Base-by-base conservation (phyloP, 2,113 vertebrate species). In the Percina caprodes region DNA sequence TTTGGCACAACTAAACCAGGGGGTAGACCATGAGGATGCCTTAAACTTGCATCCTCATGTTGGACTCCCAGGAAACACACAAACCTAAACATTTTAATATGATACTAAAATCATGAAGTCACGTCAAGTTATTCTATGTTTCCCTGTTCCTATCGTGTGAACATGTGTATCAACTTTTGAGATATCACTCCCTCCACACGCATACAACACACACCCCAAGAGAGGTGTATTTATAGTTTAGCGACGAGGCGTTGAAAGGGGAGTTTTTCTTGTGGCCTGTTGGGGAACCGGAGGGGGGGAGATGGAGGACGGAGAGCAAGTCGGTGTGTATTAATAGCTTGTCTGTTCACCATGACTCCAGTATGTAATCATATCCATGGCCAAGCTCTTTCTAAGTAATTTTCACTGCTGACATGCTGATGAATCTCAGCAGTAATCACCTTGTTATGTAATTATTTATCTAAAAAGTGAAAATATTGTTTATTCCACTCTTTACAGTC, bases 211-310 rank as follows among this genome's bases (percentile, higher is more conserved):
- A 82, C 86, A 81, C 75, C 55, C 51, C 55, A 30, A 24, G 73
- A 21, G 49, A 71, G 46, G 86, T 83, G 79, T 95, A 95, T 95
- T 94, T 92, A 95, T 95, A 95, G 88, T 82, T 3, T 66, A 60
- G 80, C 65, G 93, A 92, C 79, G 89, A 92, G 94, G 90, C 70
- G 91, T 86, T 94, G 93, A 94, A 93, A 94, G 92, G 92, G 92
- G 93, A 92, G 92, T 92, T 95, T 94, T 94, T 93, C 87, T 86
- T 88, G 82, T 85, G 90, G 89, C 89, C 85, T 70, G 84, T 88
- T 86, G 89, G 89, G 86, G 90, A 86, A 86, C 71, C 74, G 24
- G 80, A 82, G 72, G 82, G 92, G 51, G 82, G 85, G 82, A 30
- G 49, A 46, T 46, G 80, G 79, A 83, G 79, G 90, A 76, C 86